Evolutionary conservation across 2,797 vertebrate genomes (phyloP), one percentile per base, ranked within the genome.

Genomic region (Pogonophryne albipinna): DNA sequence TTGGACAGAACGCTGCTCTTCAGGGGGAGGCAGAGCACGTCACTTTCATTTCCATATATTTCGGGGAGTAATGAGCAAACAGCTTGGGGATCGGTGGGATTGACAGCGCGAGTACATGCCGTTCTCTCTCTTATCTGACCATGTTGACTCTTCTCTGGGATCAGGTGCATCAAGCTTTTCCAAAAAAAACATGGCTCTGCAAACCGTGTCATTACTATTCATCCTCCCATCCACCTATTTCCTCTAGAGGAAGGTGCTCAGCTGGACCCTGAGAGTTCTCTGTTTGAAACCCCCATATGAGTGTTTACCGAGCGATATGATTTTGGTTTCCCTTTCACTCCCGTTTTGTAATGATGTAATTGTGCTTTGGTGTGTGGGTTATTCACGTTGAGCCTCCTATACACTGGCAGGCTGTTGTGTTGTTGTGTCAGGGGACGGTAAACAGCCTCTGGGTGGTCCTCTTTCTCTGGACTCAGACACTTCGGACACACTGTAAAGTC

Each of bases 361-460:
- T 80, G 78, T 27, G 23, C 61, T 81, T 77, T 46, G 50, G 76
- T 45, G 47, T 16, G 38, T 20, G 6, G 76, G 80, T 82, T 71
- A 49, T 89, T 85, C 85, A 71, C 63, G 6, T 64, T 3, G 51
- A 68, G 60, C 66, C 52, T 71, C 44, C 17, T 61, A 10, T 63
- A 38, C 66, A 34, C 78, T 55, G 67, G 23, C 68, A 12, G 72
- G 65, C 80, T 85, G 87, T 88, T 78, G 86, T 85, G 80, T 75
- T 83, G 89, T 88, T 85, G 85, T 85, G 79, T 88, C 76, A 55
- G 78, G 79, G 81, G 55, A 82, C 27, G 82, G 87, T 91, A 92
- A 91, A 94, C 90, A 92, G 65, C 47, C 79, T 79, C 79, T 92
- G 93, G 93, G 93, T 94, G 92, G 93, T 93, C 93, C 49, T 68